Evolutionary conservation across 2,797 vertebrate genomes (phyloP), one percentile per base, ranked within the genome.

Genomic region (Delichon dasypus): DNA sequence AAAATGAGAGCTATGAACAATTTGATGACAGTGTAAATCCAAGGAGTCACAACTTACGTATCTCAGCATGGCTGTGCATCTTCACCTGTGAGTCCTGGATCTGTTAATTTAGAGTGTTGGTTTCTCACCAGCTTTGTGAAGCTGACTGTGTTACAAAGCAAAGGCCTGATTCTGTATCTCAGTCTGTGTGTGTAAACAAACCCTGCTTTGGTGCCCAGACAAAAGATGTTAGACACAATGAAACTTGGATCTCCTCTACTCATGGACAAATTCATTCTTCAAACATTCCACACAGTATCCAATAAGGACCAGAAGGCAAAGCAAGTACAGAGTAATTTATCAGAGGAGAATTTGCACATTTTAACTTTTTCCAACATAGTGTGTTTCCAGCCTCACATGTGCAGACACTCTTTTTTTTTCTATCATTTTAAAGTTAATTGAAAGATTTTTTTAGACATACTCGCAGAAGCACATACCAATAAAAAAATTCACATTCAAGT

Each of bases 341-440:
- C 13, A 71, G 45, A 64, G 5, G 5, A 67, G 11, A 65, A 54
- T 77, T 72, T 36, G 61, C 62, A 72, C 3, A 25, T 81, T 67
- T 72, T 10, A 57, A 0, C 38, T 80, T 16, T 80, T 67, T 30
- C 16, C 9, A 32, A 4, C 10, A 10, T n/a, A 14, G 5, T 44
- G 11, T 36, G n/a, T 55, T 93, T 83, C 34, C 34, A 88, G 20
- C 13, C 3, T 88, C 38, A 71, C 32, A 80, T 45, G 34, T 89
- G 82, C 61, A 88, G 54, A 53, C 32, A 53, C 13, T 58, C 1
- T 0, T 67, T 78, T 84, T 81, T 30, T 17, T 88, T 85, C 73
- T 57, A 27, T 42, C 1, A 47, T 84, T 84, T 84, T 81, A 57
- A 74, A 86, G 47, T 77, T 82, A 91, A 80, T 80, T 89, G 80